Percentiles rank a stretch among this genome's conserved stretches.
Conservation (phyloP, 2,797 vertebrate species). For the Rhinoraja longicauda region DNA sequence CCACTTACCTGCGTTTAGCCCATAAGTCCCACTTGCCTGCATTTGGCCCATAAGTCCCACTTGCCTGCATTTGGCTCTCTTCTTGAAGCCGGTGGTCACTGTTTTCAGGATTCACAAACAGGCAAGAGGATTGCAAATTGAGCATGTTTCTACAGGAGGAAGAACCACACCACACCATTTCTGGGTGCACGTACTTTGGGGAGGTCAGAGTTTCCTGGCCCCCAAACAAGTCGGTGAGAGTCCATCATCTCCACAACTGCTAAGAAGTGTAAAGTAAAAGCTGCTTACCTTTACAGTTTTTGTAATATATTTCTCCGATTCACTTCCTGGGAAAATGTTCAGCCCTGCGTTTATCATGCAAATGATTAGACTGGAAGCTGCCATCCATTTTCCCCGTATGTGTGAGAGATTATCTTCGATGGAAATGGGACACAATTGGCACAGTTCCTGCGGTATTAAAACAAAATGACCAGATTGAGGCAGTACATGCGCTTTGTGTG, state of each 20-base stretch:
- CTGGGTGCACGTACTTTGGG: no score
- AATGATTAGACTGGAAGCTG: slow-evolving; percentile 54
- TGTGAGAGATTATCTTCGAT: slow-evolving; percentile 48
- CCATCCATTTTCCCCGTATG: slow-evolving; percentile 72
- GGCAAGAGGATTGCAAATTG: no score
- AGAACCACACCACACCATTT: no score
- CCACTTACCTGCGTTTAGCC: no score
- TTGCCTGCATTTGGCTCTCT: no score
- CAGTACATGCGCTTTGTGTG: background rate
- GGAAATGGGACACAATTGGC: slow-evolving; percentile 61
- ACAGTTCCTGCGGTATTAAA: slow-evolving; percentile 61
- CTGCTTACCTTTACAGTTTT: slow-evolving; percentile 65
- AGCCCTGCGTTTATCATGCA: slow-evolving; percentile 67
- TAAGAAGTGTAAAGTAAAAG: no score
- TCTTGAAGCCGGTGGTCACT: no score
- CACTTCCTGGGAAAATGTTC: slow-evolving; percentile 74
- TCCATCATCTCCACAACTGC: background rate
- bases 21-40: no score
- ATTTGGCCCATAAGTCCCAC: no score
- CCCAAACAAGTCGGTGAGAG: background rate
- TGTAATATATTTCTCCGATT: slow-evolving; percentile 64
- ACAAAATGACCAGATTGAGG: slow-evolving; percentile 29
- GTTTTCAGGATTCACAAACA: no score
- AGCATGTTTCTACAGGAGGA: no score
- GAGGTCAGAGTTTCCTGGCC: background rate